Evolutionary conservation across 2,113 vertebrate species (phyloP), one percentile per base, ranked within the genome.

Genomic region (Sylvietta virens): DNA sequence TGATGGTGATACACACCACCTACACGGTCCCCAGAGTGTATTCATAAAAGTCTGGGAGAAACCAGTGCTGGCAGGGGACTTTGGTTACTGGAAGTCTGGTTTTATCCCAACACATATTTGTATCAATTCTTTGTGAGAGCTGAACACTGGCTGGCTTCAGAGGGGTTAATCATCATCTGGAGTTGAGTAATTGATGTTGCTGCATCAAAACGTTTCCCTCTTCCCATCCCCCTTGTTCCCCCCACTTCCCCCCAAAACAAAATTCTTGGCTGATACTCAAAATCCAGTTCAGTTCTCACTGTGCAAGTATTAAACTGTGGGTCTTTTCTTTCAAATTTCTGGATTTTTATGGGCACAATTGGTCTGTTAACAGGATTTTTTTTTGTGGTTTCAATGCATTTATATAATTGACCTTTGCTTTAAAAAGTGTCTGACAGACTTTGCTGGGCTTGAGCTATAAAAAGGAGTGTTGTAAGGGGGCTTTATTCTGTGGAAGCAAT

Each of bases 321-420:
- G 51, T 73, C 93, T 97, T 97, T 97, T 91, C 95, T 96, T 96
- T 97, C 81, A 92, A 30, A 92, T 88, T 82, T 94, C 77, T 96
- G 78, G 92, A 64, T 94, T 96, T 96, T 96, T 95, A 95, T 92
- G 96, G 92, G 80, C 78, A 85, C 85, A 97, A 96, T 94, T 16
- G 45, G 60, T 93, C 94, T 97, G 93, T 97, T 97, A 97, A 97
- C 90, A 93, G 90, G 67, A 77, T 64, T 93, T 78, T 88, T 85
- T 47, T 73, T 24, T 8, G 60, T 91, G 47, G 90, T 94, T 96
- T 96, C 92, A 86, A 70, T 90, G 80, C 94, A 81, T 97, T 96
- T 97, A 95, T 97, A 92, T 97, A 76, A 93, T 96, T 97, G 97
- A 98, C 96, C 97, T 98, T 97, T 98, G 97, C 94, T 97, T 97